Conservation (phyloP, 2,797 vertebrate genomes). For the Macropodus opercularis region DNA sequence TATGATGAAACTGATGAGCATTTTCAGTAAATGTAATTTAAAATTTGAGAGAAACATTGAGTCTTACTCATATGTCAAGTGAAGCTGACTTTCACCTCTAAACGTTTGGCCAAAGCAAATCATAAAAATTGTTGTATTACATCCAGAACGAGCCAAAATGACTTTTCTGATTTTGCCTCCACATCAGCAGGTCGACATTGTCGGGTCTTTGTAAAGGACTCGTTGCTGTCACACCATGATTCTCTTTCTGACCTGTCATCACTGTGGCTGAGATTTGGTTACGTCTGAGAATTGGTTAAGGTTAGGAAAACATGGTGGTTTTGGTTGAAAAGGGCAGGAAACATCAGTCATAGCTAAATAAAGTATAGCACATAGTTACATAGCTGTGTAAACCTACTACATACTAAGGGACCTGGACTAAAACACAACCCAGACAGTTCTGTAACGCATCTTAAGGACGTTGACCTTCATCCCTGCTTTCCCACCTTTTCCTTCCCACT, state of each 20-base stretch:
- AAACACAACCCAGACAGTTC: not conserved
- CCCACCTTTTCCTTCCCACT: constrained; percentile 21
- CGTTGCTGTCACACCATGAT: not conserved
- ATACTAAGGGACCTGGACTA: no score
- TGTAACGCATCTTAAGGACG: no score
- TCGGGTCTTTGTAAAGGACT: not conserved
- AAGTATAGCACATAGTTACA: not conserved
- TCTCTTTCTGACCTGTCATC: constrained; percentile 19
- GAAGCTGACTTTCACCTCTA: not conserved
- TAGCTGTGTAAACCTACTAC: no score
- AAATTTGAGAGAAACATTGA: constrained; percentile 9
- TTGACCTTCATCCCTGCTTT: not conserved
- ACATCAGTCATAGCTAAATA: constrained; percentile 20
- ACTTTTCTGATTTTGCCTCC: not conserved
- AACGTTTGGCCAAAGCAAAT: constrained; percentile 1
- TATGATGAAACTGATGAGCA: constrained; percentile 26
- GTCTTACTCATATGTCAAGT: constrained; percentile 15
- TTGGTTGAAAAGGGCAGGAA: constrained; percentile 17
- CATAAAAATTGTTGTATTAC: not conserved
- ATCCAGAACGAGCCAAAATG: not conserved
- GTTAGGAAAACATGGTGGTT: constrained; percentile 23
- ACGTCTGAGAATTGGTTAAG: constrained; percentile 5
- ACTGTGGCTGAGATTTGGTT: constrained; percentile 2
- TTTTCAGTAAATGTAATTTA: constrained; percentile 26
- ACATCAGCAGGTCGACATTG: not conserved